Conservation (phyloP, 2,888 invertebrate species). For the Acanthosoma haemorrhoidale region DNA sequence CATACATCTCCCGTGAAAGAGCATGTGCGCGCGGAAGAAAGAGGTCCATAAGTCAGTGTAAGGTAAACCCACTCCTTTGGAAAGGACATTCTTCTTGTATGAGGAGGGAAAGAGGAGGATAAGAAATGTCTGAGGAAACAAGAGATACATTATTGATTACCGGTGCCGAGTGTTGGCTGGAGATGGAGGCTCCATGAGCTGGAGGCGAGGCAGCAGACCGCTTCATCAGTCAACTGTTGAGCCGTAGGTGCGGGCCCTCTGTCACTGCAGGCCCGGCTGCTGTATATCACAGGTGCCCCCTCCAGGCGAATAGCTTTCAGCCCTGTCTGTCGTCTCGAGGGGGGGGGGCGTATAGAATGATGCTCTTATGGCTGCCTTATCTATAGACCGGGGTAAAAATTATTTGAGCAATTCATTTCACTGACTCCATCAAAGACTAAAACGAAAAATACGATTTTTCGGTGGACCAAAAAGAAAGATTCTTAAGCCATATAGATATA, state of each 20-base stretch:
- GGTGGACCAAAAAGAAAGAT: too few relatives aligned
- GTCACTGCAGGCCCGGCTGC: neutral
- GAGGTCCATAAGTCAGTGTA: neutral
- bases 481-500: too few relatives aligned
- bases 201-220: neutral
- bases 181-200: neutral
- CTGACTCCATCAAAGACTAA: too few relatives aligned
- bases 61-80: neutral
- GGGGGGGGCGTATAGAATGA: too few relatives aligned
- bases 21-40: neutral
- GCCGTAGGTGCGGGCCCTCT: neutral
- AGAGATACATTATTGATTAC: conserved; percentile 7
- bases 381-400: too few relatives aligned
- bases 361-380: too few relatives aligned
- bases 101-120: neutral
- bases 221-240: conserved; percentile 8
- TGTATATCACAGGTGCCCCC: neutral
- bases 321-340: neutral
- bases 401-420: too few relatives aligned
- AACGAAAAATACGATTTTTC: too few relatives aligned
- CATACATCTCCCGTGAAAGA: neutral
- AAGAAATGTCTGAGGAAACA: neutral
- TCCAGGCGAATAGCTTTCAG: too few relatives aligned
- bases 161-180: too few relatives aligned
- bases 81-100: neutral